Evolutionary conservation across 2,113 vertebrate genomes (phyloP).

Genomic region (Passer domesticus): DNA sequence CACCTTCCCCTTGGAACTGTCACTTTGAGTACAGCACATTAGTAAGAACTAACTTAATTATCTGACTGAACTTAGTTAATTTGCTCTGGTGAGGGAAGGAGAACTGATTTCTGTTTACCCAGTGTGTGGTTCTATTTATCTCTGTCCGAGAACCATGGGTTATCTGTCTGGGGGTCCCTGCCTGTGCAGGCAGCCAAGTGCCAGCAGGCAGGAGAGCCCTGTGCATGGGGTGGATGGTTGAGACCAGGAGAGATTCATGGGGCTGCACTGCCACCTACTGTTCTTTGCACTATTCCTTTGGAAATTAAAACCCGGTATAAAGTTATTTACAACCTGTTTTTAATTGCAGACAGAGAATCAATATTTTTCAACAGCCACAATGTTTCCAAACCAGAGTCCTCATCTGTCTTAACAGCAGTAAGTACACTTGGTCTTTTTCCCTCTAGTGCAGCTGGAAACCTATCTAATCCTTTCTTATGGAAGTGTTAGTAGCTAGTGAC

Average conservation of each 20-base stretch:
- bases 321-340: conserved; percentile 28
- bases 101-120: not conserved
- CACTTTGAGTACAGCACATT: not conserved
- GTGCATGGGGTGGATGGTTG: not conserved
- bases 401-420: conserved; percentile 94
- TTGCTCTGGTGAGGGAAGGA: not conserved
- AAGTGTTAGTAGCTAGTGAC: not conserved
- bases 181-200: not conserved
- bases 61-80: not conserved
- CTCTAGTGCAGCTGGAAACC: not conserved
- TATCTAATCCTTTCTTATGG: not conserved
- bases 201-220: not conserved
- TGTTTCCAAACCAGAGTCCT: conserved; percentile 97
- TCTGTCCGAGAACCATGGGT: accelerated
- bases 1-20: not conserved
- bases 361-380: conserved; percentile 99
- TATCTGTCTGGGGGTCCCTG: not conserved
- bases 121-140: accelerated
- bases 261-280: conserved; percentile 70
- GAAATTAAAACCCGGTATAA: not conserved
- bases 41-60: not conserved
- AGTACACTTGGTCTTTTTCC: conserved; percentile 35
- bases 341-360: conserved; percentile 89
- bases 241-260: not conserved
- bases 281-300: not conserved